Percentiles rank a stretch among this genome's conserved stretches.
phyloP scores from a whole-genome alignment of 2,888 invertebrate genomes.

The Lithophane ornitopus region DNA sequence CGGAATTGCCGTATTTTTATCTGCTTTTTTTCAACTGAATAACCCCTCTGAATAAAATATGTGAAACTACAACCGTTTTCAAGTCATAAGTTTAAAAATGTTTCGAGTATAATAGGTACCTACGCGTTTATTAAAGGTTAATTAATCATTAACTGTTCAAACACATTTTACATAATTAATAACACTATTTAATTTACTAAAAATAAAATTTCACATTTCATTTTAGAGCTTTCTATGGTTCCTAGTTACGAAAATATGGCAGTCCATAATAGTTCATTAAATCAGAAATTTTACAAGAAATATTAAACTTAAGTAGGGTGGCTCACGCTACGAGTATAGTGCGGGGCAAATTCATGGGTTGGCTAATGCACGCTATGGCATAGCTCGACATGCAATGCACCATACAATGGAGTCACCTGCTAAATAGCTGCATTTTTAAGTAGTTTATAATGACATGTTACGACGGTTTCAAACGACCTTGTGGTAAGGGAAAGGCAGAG shows the following conservation, averaged over 20 bases:
- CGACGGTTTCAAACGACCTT: slow-evolving; percentile 6
- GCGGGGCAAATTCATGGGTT: slow-evolving; percentile 48
- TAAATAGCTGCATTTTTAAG: slow-evolving; percentile 48
- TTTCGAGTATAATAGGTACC: too few species aligned
- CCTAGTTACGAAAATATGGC: slow-evolving; percentile 59
- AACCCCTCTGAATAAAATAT: neutral
- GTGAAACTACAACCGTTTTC: neutral
- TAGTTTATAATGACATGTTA: slow-evolving; percentile 10
- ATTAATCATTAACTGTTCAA: neutral
- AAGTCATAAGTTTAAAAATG: neutral
- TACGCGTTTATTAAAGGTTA: neutral
- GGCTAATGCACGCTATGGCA: slow-evolving; percentile 48
- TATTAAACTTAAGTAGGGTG: slow-evolving; percentile 60
- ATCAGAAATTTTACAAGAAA: slow-evolving; percentile 68
- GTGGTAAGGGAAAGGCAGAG: neutral
- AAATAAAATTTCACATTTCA: slow-evolving; percentile 10
- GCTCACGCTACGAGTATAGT: slow-evolving; percentile 58
- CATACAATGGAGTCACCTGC: slow-evolving; percentile 11
- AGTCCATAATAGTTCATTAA: slow-evolving; percentile 64
- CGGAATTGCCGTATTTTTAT: too few species aligned
- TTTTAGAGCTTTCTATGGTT: slow-evolving; percentile 39
- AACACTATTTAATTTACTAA: neutral
- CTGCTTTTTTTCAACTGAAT: neutral
- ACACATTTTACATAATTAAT: neutral
- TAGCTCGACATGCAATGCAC: slow-evolving; percentile 53